Evolutionary conservation across 2,888 invertebrate species (phyloP), one percentile per base, ranked within the genome.

Genomic region (Nemoura dubitans): DNA sequence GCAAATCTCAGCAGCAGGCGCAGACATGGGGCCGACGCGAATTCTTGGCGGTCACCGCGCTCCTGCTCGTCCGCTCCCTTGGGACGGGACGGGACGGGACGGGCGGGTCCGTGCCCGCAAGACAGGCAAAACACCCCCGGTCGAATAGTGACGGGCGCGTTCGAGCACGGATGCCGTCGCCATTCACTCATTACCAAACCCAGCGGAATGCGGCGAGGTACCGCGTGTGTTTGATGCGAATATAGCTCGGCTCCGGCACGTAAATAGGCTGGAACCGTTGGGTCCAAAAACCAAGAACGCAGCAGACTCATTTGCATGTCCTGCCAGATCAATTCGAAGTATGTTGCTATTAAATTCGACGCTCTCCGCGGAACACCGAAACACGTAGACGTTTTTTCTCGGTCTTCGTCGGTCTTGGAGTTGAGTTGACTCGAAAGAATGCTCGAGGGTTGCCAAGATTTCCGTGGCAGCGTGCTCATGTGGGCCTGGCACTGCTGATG

Each of bases 281-380:
- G 36, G 16, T 25, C 78, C 21, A 27, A 78, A 26, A 26, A 78
- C 78, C 21, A 27, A 78, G 78, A 78, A 10, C 27, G 78, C 26
- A 78, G 5, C 28, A 78, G 36, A 10, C 27, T 21, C 82, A 30
- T 83, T 27, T 27, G n/a, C 28, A 26, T 59, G 59, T 43, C 83
- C 83, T 83, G 83, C 43, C 83, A 83, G 42, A 83, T 83, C 83
- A 83, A 83, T 83, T 43, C 43, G 25, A 83, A 59, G 83, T 42
- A 36, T 25, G 83, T 83, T 83, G 42, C 83, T 25, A 83, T 43
- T 83, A 42, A 83, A 83, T 83, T 43, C 42, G 42, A 83, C 25
- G 25, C 36, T 36, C 36, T 36, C 36, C 27, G 82, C 16, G 30
- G 28, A 30, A 28, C 78, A 78, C 29, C 7, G 78, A 27, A 27